A percentile compares a stretch with the other conserved stretches of the same genome.
Evolutionary conservation across 1,140 invertebrate genomes (phyloP).

Genomic region (Drosophila azteca): DNA sequence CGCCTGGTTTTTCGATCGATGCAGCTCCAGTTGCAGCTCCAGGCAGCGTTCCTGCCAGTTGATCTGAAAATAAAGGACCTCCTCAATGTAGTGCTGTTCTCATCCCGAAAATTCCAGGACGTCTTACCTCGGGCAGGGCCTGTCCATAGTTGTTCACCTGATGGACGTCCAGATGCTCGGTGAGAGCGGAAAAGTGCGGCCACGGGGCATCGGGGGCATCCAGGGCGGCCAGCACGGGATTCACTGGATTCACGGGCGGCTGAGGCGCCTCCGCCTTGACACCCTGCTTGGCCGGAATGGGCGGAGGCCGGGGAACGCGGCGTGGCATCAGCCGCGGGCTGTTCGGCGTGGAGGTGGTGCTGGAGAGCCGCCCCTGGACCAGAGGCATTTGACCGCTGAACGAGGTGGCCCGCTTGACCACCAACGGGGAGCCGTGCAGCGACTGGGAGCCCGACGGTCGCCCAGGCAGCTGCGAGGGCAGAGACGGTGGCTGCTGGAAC

Average conservation of each 20-base stretch:
- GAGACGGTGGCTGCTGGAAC: constrained; percentile 60
- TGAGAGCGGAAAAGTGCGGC: constrained; percentile 79
- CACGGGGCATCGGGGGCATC: constrained; percentile 76
- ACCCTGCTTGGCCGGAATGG: constrained; percentile 83
- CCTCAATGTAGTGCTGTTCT: background rate
- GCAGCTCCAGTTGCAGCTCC: constrained; percentile 91
- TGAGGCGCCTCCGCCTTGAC: constrained; percentile 10
- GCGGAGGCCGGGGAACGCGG: constrained; percentile 85
- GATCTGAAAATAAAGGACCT: constrained; percentile 43
- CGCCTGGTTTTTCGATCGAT: constrained; percentile 91
- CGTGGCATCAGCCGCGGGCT: constrained; percentile 88
- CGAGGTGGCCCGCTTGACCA: constrained; percentile 78
- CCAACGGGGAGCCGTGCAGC: constrained; percentile 68
- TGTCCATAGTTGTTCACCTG: constrained; percentile 82
- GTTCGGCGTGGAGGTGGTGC: constrained; percentile 86
- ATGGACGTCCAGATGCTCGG: constrained; percentile 78
- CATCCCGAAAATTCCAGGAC: background rate
- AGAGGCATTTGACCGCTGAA: constrained; percentile 77
- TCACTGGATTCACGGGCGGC: constrained; percentile 14
- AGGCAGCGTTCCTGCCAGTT: constrained; percentile 94
- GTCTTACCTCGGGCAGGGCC: constrained; percentile 71
- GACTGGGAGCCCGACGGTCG: constrained; percentile 61
- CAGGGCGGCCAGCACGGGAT: constrained; percentile 63
- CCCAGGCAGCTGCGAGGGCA: constrained; percentile 51
- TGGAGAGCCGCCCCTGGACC: constrained; percentile 43